Conservation (phyloP, 2,797 vertebrate species). For the Macropus fuliginosus region DNA sequence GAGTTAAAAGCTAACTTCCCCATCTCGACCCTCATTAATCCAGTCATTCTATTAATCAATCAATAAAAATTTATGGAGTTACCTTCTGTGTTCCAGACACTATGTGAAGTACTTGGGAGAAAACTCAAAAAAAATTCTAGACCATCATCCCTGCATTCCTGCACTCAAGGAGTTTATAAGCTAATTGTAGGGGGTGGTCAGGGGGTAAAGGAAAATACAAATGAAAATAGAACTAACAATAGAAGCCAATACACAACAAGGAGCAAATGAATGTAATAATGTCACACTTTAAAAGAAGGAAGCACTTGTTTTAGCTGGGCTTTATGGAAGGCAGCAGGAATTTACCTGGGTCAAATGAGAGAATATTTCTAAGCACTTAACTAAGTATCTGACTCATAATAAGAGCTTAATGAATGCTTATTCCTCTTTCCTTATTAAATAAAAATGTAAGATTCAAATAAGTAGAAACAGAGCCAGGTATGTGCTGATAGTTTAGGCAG, state of each 20-base stretch:
- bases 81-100: not conserved
- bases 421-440: not conserved
- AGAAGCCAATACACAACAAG: not conserved
- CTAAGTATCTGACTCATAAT: not conserved
- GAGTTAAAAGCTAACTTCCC: not conserved
- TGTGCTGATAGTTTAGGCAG: not conserved
- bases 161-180: not conserved
- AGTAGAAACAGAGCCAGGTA: not conserved
- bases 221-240: not conserved
- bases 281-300: not conserved
- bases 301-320: not conserved
- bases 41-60: not conserved
- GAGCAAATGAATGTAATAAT: not conserved
- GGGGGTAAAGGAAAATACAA: not conserved
- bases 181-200: not conserved
- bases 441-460: not conserved
- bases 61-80: conserved; percentile 6
- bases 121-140: not conserved
- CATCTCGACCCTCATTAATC: not conserved
- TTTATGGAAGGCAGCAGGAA: not conserved
- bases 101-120: not conserved
- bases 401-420: not conserved
- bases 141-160: not conserved
- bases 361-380: not conserved
- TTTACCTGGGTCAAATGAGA: not conserved